Percentiles rank a stretch among this genome's conserved stretches.
Conservation (phyloP, 2,888 invertebrate species). For the Ectropis crepuscularia region DNA sequence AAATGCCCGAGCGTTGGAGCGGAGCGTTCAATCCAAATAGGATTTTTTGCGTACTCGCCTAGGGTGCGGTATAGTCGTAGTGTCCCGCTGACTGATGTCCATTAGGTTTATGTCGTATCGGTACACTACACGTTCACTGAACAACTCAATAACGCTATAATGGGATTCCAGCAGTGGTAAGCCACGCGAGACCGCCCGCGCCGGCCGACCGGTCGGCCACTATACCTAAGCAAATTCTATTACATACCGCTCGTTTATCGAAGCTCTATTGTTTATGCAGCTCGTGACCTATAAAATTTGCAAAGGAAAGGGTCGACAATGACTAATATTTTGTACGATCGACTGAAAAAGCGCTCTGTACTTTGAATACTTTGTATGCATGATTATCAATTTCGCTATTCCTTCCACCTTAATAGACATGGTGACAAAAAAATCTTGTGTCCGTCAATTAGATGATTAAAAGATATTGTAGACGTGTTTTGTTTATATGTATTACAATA, state of each 20-base stretch:
- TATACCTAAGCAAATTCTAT: constrained; percentile 54
- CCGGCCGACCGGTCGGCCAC: constrained; percentile 50
- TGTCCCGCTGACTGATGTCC: constrained; percentile 44
- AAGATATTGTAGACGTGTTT: too few species aligned
- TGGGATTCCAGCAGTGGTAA: constrained; percentile 75
- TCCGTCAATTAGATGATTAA: too few species aligned
- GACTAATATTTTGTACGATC: constrained; percentile 4
- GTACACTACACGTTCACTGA: constrained; percentile 60
- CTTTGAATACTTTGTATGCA: too few species aligned
- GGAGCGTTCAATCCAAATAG: constrained; percentile 44
- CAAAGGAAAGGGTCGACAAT: constrained; percentile 27
- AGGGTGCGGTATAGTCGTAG: constrained; percentile 48
- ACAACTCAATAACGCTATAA: constrained; percentile 79
- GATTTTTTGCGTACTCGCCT: constrained; percentile 47
- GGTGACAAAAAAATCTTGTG: too few species aligned
- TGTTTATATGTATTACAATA: too few species aligned
- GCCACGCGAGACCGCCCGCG: constrained; percentile 70
- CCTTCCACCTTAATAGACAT: background rate
- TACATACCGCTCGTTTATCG: constrained; percentile 56
- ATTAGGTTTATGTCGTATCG: constrained; percentile 62
- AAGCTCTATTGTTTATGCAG: constrained; percentile 60
- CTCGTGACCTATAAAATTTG: constrained; percentile 58
- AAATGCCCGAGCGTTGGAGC: constrained; percentile 30
- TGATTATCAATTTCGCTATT: too few species aligned
- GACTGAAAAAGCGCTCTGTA: too few species aligned